These are phyloP conservation scores for Parauchenoglanis punctatus DNA, from an alignment of 2,797 vertebrate species.

Conservation along the genomic window DNA sequence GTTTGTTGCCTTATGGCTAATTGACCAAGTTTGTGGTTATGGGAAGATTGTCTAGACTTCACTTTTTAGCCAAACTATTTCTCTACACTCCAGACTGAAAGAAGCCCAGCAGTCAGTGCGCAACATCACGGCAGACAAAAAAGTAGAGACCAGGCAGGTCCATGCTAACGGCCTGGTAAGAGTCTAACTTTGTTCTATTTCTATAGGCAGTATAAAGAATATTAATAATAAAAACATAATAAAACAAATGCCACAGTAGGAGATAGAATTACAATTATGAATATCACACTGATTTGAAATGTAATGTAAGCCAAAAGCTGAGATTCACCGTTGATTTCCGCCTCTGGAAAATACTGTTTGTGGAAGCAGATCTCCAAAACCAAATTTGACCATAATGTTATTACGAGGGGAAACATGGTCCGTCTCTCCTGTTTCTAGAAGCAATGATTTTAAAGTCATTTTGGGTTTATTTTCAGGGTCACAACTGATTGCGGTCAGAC, in stretches of 20 bases:
- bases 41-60: neutral
- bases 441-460: conserved; percentile 1
- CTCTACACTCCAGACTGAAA: conserved; percentile 80
- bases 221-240: neutral
- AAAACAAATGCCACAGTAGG: neutral
- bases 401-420: neutral
- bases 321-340: neutral
- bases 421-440: neutral
- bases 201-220: neutral
- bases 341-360: neutral
- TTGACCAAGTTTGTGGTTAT: neutral
- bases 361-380: conserved; percentile 13
- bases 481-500: neutral
- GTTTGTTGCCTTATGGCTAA: neutral
- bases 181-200: neutral
- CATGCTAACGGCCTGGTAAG: conserved; percentile 91
- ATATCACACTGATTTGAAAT: neutral
- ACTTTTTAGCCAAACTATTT: neutral
- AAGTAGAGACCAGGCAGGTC: conserved; percentile 91
- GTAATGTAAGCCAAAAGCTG: neutral
- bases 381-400: neutral
- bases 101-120: conserved; percentile 88
- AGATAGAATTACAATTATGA: neutral
- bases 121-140: conserved; percentile 92
- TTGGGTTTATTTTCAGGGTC: neutral